Evolutionary conservation across 1,140 invertebrate species (phyloP), one percentile per base, ranked within the genome.

Genomic region (Anoplophora glabripennis): DNA sequence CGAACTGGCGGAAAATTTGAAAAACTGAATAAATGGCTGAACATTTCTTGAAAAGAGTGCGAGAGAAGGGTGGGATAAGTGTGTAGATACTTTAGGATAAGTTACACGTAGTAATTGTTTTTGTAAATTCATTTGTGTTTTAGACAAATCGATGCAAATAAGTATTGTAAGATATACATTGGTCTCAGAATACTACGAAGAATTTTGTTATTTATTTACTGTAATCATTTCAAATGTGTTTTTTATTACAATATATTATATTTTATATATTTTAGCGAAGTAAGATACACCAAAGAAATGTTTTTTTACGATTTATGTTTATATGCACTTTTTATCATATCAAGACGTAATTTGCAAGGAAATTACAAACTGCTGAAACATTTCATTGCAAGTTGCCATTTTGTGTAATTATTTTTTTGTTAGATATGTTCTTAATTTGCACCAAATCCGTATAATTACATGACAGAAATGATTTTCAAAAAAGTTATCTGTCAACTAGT

Each of bases 281-380:
- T 72, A 72, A 72, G 69, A 57, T 42, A 73, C 72, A 74, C 72
- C 72, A 74, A 74, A 74, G 72, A 74, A 66, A 62, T 59, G 55
- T 66, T 68, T 67, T 70, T 52, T 65, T 67, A 68, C 60, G 55
- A 46, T 67, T 69, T 71, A 65, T 67, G 58, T 69, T 69, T 59
- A 56, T 59, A 52, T 62, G 63, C 63, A 67, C 68, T 66, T 67
- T 61, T 66, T 69, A 69, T 73, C 66, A 72, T 71, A 73, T 67
- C 68, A 70, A 61, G 51, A 56, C 42, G 40, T 66, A 62, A 65
- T 48, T 49, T 63, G 41, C 52, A 46, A 63, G 28, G 33, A 55
- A 64, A 57, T 21, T 14, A 42, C 15, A 28, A 11, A 35, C 40
- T n/a, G 10, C 12, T 7, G 38, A 7, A 14, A 18, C 9, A 15